Conservation (phyloP, 1,140 invertebrate species). For the Bactericera cockerelli region DNA sequence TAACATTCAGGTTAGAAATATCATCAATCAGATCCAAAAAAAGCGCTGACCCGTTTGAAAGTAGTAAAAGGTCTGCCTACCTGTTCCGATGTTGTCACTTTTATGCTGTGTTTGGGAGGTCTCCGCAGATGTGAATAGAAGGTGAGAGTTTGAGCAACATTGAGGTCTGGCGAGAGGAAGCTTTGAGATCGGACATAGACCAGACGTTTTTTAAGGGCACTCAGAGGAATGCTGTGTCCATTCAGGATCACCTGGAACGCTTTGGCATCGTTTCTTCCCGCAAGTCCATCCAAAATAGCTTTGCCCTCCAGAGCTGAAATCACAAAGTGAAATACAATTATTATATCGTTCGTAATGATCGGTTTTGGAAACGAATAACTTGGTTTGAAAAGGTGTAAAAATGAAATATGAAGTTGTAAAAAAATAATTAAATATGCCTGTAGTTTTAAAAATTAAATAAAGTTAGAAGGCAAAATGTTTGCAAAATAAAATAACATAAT, state of each 20-base stretch:
- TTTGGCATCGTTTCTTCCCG: slow-evolving; percentile 48
- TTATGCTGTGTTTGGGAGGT: slow-evolving; percentile 18
- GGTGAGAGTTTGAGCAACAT: slow-evolving; percentile 27
- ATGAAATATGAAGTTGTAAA: no score
- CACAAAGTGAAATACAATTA: background rate
- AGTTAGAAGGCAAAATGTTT: no score
- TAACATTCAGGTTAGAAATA: no score
- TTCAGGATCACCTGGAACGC: slow-evolving; percentile 72
- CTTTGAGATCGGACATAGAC: slow-evolving; percentile 47
- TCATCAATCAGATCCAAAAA: no score
- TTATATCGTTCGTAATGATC: no score
- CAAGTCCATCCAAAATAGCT: slow-evolving; percentile 62
- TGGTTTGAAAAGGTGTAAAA: no score
- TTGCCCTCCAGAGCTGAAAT: slow-evolving; percentile 51
- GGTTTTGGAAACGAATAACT: no score
- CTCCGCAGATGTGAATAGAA: slow-evolving; percentile 21
- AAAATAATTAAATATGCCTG: no score
- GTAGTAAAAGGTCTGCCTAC: no score
- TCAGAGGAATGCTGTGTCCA: slow-evolving; percentile 56
- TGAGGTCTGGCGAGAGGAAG: slow-evolving; percentile 31
- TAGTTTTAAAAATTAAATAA: no score
- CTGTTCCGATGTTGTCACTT: slow-evolving; percentile 20
- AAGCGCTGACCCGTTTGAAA: no score
- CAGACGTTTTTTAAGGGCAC: slow-evolving; percentile 45
- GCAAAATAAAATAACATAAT: no score